Evolutionary conservation across 2,797 vertebrate species (phyloP).

Genomic region (Macropus fuliginosus): DNA sequence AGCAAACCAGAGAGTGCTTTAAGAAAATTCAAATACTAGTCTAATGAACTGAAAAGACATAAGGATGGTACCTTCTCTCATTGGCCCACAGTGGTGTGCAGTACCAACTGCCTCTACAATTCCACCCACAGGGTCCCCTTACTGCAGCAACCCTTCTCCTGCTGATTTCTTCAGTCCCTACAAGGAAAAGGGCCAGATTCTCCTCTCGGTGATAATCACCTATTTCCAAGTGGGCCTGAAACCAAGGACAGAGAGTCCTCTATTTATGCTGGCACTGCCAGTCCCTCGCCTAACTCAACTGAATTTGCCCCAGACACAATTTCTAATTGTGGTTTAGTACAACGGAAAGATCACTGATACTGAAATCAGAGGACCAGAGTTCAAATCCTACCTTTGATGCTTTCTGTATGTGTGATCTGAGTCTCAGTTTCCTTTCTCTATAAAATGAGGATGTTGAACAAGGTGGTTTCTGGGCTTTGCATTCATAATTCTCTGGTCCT

Average conservation of each 20-base stretch:
- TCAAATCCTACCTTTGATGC: background rate
- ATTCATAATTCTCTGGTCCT: background rate
- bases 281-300: background rate
- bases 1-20: background rate
- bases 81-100: background rate
- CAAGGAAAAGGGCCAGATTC: background rate
- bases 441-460: background rate
- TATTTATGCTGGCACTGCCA: background rate
- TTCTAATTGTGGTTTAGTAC: background rate
- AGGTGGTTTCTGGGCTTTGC: background rate
- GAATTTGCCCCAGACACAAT: background rate
- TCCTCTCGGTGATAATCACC: background rate
- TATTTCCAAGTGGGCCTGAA: background rate
- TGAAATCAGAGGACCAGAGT: background rate
- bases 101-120: background rate
- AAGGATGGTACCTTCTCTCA: background rate
- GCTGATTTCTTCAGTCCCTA: background rate
- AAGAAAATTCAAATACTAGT: background rate
- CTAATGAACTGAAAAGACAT: background rate
- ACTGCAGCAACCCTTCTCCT: background rate
- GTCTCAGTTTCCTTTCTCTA: background rate
- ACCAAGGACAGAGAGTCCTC: background rate
- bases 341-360: background rate
- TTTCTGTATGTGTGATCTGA: background rate
- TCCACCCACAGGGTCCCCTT: background rate